Conservation (phyloP, 2,113 vertebrate genomes). For the Euleptes europaea region DNA sequence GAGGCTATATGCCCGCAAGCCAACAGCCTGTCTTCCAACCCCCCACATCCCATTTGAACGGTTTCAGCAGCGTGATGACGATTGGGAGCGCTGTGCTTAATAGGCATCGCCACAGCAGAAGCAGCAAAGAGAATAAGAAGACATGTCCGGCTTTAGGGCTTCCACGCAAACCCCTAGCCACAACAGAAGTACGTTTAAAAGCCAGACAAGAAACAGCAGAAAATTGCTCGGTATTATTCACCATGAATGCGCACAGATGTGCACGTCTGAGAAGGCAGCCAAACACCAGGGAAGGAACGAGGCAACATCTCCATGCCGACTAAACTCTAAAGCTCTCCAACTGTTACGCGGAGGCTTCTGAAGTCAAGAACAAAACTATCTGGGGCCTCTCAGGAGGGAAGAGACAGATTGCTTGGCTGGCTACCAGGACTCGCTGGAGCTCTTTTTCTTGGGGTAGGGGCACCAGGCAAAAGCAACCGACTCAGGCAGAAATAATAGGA, state of each 20-base stretch:
- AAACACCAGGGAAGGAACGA: not conserved
- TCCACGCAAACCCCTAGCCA: not conserved
- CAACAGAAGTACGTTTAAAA: not conserved
- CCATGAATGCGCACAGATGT: not conserved
- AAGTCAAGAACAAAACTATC: conserved; percentile 9
- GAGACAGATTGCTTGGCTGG: not conserved
- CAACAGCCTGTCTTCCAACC: not conserved
- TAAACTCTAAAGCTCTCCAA: not conserved
- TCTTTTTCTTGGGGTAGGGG: not conserved
- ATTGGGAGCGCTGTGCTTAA: not conserved
- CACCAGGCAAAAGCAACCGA: too few relatives aligned
- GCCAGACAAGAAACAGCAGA: not conserved
- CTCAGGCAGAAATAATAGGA: not conserved
- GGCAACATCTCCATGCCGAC: not conserved
- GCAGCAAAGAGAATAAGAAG: not conserved
- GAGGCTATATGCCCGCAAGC: not conserved
- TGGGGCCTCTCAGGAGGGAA: not conserved
- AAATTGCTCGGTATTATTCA: not conserved
- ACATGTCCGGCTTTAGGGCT: not conserved
- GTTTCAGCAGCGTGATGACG: not conserved
- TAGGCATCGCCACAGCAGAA: not conserved
- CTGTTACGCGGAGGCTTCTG: not conserved
- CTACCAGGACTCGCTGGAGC: not conserved
- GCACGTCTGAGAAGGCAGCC: not conserved
- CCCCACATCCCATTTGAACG: not conserved